A percentile compares a stretch with the other conserved stretches of the same genome.
phyloP scores from a whole-genome alignment of 2,888 invertebrate species.

The Chloroclystis v-ata region DNA sequence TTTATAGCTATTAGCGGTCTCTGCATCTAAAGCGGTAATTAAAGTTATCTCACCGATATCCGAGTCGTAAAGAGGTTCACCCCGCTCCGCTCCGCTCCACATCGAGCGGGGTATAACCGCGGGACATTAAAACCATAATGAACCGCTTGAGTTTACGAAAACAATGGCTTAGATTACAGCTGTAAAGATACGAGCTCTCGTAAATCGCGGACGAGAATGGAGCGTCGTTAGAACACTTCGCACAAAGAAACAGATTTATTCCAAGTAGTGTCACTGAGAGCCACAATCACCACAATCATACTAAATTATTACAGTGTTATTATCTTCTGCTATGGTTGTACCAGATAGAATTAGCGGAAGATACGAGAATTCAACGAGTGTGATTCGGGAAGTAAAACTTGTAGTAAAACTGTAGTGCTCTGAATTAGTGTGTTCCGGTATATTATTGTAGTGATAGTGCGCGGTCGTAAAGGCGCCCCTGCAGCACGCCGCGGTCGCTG shows the following conservation, averaged over 20 bases:
- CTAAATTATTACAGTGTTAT: too few relatives aligned
- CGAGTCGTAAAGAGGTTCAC: background rate
- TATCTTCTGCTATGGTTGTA: too few relatives aligned
- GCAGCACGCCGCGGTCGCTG: too few relatives aligned
- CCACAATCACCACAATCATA: background rate
- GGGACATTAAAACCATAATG: constrained; percentile 19
- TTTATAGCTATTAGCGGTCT: constrained; percentile 4
- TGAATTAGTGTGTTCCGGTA: background rate
- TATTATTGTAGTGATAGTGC: too few relatives aligned
- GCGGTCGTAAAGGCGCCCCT: too few relatives aligned
- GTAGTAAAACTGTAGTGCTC: background rate
- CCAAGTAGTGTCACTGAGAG: background rate
- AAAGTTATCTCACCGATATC: constrained; percentile 15
- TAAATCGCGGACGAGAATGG: constrained; percentile 9
- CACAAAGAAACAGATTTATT: constrained; percentile 5
- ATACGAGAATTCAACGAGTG: too few relatives aligned
- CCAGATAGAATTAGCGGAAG: too few relatives aligned
- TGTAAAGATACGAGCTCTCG: constrained; percentile 16
- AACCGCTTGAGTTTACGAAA: constrained; percentile 19
- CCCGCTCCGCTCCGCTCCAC: too few relatives aligned
- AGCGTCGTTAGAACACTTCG: constrained; percentile 5
- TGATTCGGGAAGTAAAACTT: too few relatives aligned
- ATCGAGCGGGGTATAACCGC: constrained; percentile 15
- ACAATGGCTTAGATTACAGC: constrained; percentile 21
- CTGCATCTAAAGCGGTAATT: constrained; percentile 10